Evolutionary conservation across 35 echinoderm and acorn worm genomes (phyloP).

Genomic region (Heliocidaris tuberculata): DNA sequence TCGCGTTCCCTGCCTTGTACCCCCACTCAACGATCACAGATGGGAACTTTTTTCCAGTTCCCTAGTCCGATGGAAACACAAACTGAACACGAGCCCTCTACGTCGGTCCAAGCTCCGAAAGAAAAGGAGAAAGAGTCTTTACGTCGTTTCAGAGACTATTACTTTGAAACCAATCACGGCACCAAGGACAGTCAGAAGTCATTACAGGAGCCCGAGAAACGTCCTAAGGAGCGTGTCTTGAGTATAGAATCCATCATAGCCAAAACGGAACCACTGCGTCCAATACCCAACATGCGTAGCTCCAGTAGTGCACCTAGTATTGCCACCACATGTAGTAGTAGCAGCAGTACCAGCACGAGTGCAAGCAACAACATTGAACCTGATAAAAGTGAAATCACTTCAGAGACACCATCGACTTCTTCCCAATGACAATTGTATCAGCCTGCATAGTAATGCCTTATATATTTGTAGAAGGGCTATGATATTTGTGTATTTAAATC

Average conservation of each 20-base stretch:
- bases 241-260: conserved; percentile 72
- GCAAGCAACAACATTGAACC: background rate
- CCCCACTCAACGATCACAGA: conserved; percentile 73
- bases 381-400: background rate
- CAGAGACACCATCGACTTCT: background rate
- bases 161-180: conserved; percentile 72
- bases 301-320: conserved; percentile 44
- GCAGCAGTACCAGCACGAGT: background rate
- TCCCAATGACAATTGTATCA: background rate
- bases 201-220: conserved; percentile 48
- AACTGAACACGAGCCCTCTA: conserved; percentile 48
- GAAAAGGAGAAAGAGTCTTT: conserved; percentile 64
- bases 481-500: background rate
- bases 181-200: conserved; percentile 41
- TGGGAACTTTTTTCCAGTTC: conserved; percentile 87
- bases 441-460: background rate
- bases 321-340: background rate
- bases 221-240: conserved; percentile 57
- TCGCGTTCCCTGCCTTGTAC: conserved; percentile 88
- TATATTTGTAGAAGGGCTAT: background rate
- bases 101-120: background rate
- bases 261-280: conserved; percentile 36
- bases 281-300: conserved; percentile 29
- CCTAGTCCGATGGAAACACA: conserved; percentile 70
- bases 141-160: conserved; percentile 75